phyloP scores from a whole-genome alignment of 2,113 vertebrate genomes.

The Noturus placidus region DNA sequence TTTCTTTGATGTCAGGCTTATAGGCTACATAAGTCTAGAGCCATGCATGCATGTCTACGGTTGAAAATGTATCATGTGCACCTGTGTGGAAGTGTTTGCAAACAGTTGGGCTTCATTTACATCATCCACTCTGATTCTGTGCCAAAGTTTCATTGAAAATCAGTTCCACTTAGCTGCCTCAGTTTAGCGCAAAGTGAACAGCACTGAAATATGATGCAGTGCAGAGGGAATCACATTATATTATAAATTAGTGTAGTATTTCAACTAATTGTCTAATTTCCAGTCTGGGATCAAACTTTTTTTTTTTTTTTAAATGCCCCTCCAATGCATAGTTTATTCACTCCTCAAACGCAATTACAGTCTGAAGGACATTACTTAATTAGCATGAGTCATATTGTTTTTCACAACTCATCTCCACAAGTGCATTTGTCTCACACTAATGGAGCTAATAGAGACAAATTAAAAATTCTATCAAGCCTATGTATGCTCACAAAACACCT shows the following conservation, averaged over 20 bases:
- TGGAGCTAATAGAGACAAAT: constrained; percentile 22
- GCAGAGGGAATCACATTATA: background rate
- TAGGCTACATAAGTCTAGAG: background rate
- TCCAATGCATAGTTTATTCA: background rate
- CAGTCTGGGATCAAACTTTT: background rate
- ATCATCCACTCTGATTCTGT: constrained; percentile 16
- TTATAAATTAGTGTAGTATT: background rate
- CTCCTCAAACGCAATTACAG: constrained; percentile 16
- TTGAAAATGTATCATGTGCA: background rate
- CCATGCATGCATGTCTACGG: background rate
- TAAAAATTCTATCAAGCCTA: constrained; percentile 10
- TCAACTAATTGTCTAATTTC: constrained; percentile 17
- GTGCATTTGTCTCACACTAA: constrained; percentile 11
- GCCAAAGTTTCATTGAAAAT: constrained; percentile 19
- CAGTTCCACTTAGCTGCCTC: background rate
- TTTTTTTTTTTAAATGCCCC: background rate
- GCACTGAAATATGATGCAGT: background rate
- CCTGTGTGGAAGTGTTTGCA: constrained; percentile 6
- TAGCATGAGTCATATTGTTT: constrained; percentile 18
- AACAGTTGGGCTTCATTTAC: constrained; percentile 11
- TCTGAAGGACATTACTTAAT: constrained; percentile 32
- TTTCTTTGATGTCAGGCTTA: constrained; percentile 35
- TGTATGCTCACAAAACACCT: background rate
- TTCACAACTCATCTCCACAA: constrained; percentile 12
- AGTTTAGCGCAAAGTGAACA: background rate